These are phyloP conservation scores for Corythoichthys intestinalis DNA, from an alignment of 2,113 vertebrate genomes.

Conservation along the genomic window DNA sequence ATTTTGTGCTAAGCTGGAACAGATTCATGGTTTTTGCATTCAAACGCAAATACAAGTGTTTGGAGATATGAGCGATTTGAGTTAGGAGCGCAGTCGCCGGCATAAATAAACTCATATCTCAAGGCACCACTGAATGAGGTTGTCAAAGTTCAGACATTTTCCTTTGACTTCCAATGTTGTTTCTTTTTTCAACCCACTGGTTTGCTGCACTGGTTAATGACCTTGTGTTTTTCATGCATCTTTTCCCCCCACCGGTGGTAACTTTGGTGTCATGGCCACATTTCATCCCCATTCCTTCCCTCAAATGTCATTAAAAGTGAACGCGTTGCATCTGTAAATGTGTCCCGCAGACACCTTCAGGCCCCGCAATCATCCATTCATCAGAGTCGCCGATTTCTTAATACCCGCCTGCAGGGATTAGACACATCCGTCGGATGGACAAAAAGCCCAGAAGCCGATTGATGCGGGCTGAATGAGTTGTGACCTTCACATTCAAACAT, in stretches of 20 bases:
- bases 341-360: constrained; percentile 39
- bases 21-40: no score
- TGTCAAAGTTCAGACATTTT: no score
- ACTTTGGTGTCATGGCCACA: constrained; percentile 35
- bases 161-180: background rate
- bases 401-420: constrained; percentile 30
- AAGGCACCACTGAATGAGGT: no score
- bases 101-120: no score
- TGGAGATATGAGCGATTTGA: no score
- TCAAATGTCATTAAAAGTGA: constrained; percentile 37
- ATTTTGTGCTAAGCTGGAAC: no score
- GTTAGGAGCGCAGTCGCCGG: no score
- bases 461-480: constrained; percentile 28
- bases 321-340: constrained; percentile 41
- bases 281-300: constrained; percentile 23
- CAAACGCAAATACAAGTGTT: no score
- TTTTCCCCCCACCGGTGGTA: constrained; percentile 23
- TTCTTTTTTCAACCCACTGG: no score
- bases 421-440: constrained; percentile 28
- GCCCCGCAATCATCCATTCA: constrained; percentile 37
- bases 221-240: background rate
- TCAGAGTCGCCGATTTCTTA: constrained; percentile 37
- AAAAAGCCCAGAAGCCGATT: constrained; percentile 30
- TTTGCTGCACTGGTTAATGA: no score
- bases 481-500: constrained; percentile 22